Evolutionary conservation across 2,113 vertebrate species (phyloP).

Genomic region (Channa maculata): DNA sequence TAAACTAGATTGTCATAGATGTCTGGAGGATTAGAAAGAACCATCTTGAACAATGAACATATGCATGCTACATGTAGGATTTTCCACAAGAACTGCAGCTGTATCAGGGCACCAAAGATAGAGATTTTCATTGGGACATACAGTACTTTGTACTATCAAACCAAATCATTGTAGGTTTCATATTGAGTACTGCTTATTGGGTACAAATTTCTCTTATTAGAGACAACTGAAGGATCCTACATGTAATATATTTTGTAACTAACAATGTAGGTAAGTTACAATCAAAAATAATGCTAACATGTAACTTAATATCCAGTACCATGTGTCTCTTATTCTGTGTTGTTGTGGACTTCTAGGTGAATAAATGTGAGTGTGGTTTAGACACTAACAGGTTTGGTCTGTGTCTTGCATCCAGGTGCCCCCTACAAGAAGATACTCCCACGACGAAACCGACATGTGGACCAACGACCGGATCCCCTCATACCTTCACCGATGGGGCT

Average conservation of each 20-base stretch:
- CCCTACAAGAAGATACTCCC: constrained; percentile 92
- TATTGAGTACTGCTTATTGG: no score
- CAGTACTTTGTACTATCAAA: no score
- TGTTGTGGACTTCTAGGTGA: neutral
- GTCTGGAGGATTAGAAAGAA: constrained; percentile 22
- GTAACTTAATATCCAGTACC: neutral
- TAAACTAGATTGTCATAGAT: neutral
- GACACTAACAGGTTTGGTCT: constrained; percentile 44
- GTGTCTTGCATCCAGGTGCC: constrained; percentile 87
- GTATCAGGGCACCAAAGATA: neutral
- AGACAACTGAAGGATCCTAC: constrained; percentile 40
- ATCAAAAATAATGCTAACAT: neutral
- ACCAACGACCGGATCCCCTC: constrained; percentile 86
- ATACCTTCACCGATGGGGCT: constrained; percentile 90
- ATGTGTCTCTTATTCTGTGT: neutral
- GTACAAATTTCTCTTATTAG: no score
- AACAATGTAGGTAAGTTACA: neutral
- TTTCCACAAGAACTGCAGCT: constrained; percentile 1
- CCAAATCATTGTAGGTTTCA: no score
- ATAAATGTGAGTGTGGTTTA: neutral
- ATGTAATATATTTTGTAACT: constrained; percentile 31
- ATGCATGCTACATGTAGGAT: constrained; percentile 46
- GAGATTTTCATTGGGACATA: neutral
- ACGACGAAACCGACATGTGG: constrained; percentile 94
- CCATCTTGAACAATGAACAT: neutral